Evolutionary conservation across 2,888 invertebrate species (phyloP), one percentile per base, ranked within the genome.

Genomic region (Papilio protenor): DNA sequence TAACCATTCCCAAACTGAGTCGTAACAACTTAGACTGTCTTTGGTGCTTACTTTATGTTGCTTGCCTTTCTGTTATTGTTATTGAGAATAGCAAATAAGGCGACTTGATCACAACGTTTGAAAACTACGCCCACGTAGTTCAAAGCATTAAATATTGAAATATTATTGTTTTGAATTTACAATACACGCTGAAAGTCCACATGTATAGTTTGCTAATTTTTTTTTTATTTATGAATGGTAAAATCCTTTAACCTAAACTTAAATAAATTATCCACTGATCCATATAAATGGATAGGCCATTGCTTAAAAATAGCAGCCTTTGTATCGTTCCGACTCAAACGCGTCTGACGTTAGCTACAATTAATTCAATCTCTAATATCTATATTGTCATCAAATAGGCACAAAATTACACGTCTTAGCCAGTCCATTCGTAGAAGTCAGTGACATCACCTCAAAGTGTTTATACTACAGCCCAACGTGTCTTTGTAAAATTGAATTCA

Each of bases 31-130:
- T 80, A 77, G 79, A 79, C 70, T 73, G 79, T 75, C 72, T 61
- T 78, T 82, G 81, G 81, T 79, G 80, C 80, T 79, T 81, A 79
- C 81, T 79, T 79, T 81, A 82, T 80, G 80, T 49, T 49, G n/a
- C 73, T 73, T 76, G 73, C 79, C 78, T 78, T 79, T 79, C 79
- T 77, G 81, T 82, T 81, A 81, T 82, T 81, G 81, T 78, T 80
- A 78, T 79, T 77, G 77, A 79, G 73, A 79, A 70, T 76, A 70
- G 52, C 76, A 73, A 77, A 79, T 77, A 70, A 76, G 77, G 74
- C 71, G 23, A 64, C 69, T 72, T 75, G 78, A 78, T 64, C 49
- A 59, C 66, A 75, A 74, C 75, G 75, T 79, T 77, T 77, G 77
- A 77, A 73, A 77, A 1, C 59, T 75, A 79, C 76, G 77, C 78